These are phyloP conservation scores for Porites lutea DNA, from an alignment of 64 coral and sea anemone species.

Conservation along the genomic window DNA sequence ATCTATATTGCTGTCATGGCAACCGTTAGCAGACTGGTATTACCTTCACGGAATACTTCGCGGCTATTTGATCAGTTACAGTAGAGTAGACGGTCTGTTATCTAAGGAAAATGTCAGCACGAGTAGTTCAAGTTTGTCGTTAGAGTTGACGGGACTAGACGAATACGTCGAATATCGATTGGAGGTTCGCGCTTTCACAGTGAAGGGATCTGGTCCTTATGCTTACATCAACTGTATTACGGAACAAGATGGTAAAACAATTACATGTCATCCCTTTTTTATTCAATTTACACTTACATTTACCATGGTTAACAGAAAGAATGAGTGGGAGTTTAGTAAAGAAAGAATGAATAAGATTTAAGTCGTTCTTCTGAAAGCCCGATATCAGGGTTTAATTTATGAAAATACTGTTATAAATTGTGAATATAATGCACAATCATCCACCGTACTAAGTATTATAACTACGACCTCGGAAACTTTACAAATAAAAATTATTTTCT, in stretches of 20 bases:
- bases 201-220: constrained; percentile 60
- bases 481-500: no score
- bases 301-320: no score
- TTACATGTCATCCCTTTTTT: neutral
- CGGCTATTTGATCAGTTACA: constrained; percentile 58
- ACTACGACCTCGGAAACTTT: no score
- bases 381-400: no score
- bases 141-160: constrained; percentile 45
- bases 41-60: constrained; percentile 66
- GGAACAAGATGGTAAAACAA: constrained; percentile 80
- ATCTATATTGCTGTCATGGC: constrained; percentile 64
- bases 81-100: neutral
- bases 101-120: neutral
- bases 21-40: constrained; percentile 54
- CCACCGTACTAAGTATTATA: no score
- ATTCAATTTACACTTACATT: no score
- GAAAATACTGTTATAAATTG: no score
- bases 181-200: constrained; percentile 61
- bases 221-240: constrained; percentile 55
- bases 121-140: neutral
- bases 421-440: no score
- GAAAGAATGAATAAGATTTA: no score
- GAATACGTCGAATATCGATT: constrained; percentile 74
- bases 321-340: no score
- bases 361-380: no score